These are phyloP conservation scores for Diachrysia chrysitis DNA, from an alignment of 2,888 invertebrate species.

Conservation along the genomic window DNA sequence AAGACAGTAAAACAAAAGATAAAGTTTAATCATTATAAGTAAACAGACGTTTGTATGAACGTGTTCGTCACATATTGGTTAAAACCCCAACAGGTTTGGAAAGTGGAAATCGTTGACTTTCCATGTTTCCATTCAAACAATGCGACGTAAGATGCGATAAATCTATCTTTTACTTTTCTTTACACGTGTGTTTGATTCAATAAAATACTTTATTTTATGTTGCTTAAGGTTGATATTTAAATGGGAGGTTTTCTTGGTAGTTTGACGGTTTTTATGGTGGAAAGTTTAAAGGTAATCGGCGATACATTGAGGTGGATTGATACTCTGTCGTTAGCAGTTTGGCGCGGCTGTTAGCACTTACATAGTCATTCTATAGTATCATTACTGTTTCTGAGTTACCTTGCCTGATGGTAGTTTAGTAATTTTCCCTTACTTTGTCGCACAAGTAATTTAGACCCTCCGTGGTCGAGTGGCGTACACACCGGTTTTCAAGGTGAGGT, in stretches of 20 bases:
- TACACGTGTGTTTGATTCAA: background rate
- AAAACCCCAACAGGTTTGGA: constrained; percentile 50
- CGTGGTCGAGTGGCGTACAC: too few relatives aligned
- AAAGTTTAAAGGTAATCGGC: constrained; percentile 41
- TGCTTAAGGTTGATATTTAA: constrained; percentile 25
- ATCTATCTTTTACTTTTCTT: constrained; percentile 45
- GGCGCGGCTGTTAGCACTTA: background rate
- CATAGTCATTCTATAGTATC: background rate
- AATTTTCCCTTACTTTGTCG: background rate
- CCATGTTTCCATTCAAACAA: constrained; percentile 51
- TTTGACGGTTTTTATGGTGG: constrained; percentile 43
- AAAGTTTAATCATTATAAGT: constrained; percentile 1
- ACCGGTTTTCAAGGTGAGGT: too few relatives aligned
- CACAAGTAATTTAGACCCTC: too few relatives aligned
- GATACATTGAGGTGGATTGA: constrained; percentile 31
- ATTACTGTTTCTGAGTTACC: background rate
- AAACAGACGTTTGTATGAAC: constrained; percentile 31
- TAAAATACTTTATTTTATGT: constrained; percentile 5
- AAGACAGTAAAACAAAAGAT: constrained; percentile 37
- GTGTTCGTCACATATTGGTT: constrained; percentile 8
- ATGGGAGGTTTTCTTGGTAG: constrained; percentile 6
- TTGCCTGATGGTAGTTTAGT: background rate
- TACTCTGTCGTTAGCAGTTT: background rate
- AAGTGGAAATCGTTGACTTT: constrained; percentile 51
- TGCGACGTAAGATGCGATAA: constrained; percentile 41